Evolutionary conservation across 2,888 invertebrate species (phyloP), one percentile per base, ranked within the genome.

Genomic region (Altica lythri): DNA sequence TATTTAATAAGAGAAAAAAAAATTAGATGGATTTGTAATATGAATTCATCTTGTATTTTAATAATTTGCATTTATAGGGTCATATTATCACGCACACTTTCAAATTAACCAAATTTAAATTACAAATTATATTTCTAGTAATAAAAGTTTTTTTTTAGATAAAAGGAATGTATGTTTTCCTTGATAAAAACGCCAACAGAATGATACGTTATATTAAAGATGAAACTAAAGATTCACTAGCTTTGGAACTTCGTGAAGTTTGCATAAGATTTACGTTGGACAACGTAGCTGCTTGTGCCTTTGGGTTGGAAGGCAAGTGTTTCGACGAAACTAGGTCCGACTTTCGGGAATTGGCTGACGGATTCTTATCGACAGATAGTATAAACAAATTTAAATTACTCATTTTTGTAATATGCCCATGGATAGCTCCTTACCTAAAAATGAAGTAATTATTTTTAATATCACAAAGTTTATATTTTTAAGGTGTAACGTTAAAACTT

Each of bases 121-220:
- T n/a, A n/a, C n/a, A n/a, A n/a, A n/a, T n/a, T n/a, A n/a, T n/a
- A n/a, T n/a, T n/a, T n/a, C n/a, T n/a, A n/a, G n/a, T n/a, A n/a
- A n/a, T n/a, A n/a, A n/a, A n/a, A n/a, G n/a, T n/a, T n/a, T n/a
- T 30, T 30, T 34, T 34, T 40, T 34, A 73, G 73, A 74, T 78
- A 18, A 82, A 81, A 60, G 69, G 77, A 0, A 77, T 81, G 62
- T 80, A 79, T 54, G 75, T 78, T 0, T 70, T 80, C 2, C 75
- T 83, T 4, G 67, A 71, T 10, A 72, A 77, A 13, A 78, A 80
- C 4, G 73, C 77, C 6, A 60, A 72, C 4, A 71, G 72, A 32
- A 66, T 83, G 57, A 71, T 73, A 1, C 64, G 71, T 1, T 79
- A 76, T 60, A 57, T 83, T 1, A 68, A 74, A 0, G 66, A 71